Evolutionary conservation across 2,113 vertebrate species (phyloP).

Genomic region (Equus przewalskii): DNA sequence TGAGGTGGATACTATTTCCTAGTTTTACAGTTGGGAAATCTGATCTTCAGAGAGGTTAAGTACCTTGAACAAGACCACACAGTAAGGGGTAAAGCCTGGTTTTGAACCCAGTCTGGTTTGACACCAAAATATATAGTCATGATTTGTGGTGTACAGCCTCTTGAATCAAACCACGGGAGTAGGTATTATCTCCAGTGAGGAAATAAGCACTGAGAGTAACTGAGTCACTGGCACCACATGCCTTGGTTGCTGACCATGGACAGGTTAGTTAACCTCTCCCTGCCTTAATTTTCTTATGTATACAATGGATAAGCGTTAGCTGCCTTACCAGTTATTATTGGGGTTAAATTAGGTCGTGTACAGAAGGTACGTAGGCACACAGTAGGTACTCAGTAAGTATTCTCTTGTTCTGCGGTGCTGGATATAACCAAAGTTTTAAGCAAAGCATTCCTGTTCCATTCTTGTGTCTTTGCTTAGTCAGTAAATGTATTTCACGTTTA

Average conservation of each 20-base stretch:
- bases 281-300: not conserved
- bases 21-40: slow-evolving; percentile 50
- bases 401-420: not conserved
- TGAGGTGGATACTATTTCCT: not conserved
- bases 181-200: not conserved
- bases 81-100: slow-evolving; percentile 17
- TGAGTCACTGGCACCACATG: not conserved
- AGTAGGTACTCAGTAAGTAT: not conserved
- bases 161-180: not conserved
- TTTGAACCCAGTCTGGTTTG: slow-evolving; percentile 46
- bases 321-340: not conserved
- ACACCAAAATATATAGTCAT: not conserved
- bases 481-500: slow-evolving; percentile 9
- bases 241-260: not conserved
- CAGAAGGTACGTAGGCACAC: not conserved
- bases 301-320: not conserved
- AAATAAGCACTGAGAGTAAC: not conserved
- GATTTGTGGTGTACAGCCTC: not conserved
- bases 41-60: slow-evolving; percentile 55
- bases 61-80: slow-evolving; percentile 5
- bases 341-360: not conserved
- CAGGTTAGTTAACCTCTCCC: not conserved
- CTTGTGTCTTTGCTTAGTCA: slow-evolving; percentile 31
- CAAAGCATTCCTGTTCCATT: slow-evolving; percentile 17
- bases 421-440: not conserved